Conservation (phyloP, 1,140 invertebrate species). For the Caenorhabditis brenneri region DNA sequence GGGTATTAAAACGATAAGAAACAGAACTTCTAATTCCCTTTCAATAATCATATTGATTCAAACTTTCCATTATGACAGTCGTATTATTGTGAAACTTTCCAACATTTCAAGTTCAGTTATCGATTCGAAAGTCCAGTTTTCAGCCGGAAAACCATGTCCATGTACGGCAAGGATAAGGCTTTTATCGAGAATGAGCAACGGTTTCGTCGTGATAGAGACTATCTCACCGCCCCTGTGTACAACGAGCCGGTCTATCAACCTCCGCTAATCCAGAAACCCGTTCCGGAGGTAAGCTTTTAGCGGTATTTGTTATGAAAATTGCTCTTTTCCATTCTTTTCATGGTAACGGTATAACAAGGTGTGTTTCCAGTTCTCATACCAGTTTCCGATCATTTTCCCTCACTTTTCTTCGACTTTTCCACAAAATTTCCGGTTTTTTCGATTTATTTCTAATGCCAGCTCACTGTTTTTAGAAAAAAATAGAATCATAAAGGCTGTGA, state of each 20-base stretch:
- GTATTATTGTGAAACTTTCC: neutral
- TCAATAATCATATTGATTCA: slow-evolving; percentile 36
- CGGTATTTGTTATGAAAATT: too few species aligned
- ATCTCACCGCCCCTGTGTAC: neutral
- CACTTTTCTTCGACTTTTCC: neutral
- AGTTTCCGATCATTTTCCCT: too few species aligned
- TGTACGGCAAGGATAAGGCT: slow-evolving; percentile 15
- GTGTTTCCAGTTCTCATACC: too few species aligned
- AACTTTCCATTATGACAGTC: neutral
- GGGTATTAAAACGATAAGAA: slow-evolving; percentile 6
- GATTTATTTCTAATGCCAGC: neutral
- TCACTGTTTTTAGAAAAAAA: neutral
- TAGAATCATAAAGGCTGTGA: neutral
- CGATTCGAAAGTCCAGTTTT: neutral
- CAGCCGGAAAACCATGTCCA: neutral
- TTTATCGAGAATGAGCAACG: neutral
- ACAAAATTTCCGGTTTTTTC: neutral
- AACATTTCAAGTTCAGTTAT: neutral
- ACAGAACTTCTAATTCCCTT: slow-evolving; percentile 38
- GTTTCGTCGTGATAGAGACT: neutral
- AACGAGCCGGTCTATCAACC: neutral
- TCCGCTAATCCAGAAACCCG: neutral
- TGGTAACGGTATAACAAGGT: too few species aligned
- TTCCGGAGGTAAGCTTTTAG: neutral
- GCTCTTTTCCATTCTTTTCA: too few species aligned